Base-by-base conservation (phyloP, 2,888 invertebrate species). In the Ophion ventricosus region DNA sequence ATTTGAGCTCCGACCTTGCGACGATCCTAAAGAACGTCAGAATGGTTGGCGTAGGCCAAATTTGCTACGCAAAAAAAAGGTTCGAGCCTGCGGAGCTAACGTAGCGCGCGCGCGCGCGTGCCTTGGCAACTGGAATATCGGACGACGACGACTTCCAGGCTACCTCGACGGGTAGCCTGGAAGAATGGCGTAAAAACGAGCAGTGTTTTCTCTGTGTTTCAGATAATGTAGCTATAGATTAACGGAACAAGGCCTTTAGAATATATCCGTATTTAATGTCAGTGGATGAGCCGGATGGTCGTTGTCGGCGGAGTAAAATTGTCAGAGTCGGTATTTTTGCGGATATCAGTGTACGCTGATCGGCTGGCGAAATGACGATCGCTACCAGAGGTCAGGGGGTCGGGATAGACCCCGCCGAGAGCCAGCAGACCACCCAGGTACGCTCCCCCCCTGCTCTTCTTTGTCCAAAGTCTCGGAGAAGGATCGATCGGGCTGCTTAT, bases 361-460 rank as follows among this genome's bases (percentile, higher is more conserved):
- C 80, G 57, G 69, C 35, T 80, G 35, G 87, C 93, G 94, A 93
- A 92, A 95, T 95, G 95, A 95, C 95, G 91, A 95, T 95, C 92
- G 95, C 95, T 92, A 95, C 95, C 82, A 94, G 95, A 93, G 95
- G 95, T 92, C 95, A 95, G 93, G 95, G 95, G 91, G 94, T 95
- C 87, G 94, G 94, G 87, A 94, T 95, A 90, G 95, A 95, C 91
- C 94, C 94, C 91, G 94, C 95, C 86, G 95, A 95, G 86, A 92
- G 89, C 88, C 93, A 93, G 85, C 93, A 93, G 88, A 93, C 89
- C 80, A 90, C 93, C 85, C 92, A 93, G 91, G 93, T 93, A 20
- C 35, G 49, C 2, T 14, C 4, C n/a, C n/a, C n/a, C n/a, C n/a
- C n/a, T n/a, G 17, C 49, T 14, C 17, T 49, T 0, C 17, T 14